Evolutionary conservation across 92 coral and sea anemone genomes (phyloP).

Genomic region (Parazoanthus darwini): DNA sequence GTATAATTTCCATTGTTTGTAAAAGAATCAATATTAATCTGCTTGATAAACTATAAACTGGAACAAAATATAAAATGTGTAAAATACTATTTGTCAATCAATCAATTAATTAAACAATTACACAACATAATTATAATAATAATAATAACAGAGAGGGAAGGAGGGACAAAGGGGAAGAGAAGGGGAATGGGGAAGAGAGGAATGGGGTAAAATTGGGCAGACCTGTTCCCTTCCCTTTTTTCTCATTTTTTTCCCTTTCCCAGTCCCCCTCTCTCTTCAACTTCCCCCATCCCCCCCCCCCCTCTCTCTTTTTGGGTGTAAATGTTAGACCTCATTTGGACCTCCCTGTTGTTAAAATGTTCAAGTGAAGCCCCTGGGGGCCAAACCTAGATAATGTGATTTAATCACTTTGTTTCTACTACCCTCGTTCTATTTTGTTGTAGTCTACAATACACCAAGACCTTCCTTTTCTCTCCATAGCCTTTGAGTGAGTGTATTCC

Average conservation of each 20-base stretch:
- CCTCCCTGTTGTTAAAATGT: conserved; percentile 26
- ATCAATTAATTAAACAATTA: conserved; percentile 2
- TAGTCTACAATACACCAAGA: conserved; percentile 28
- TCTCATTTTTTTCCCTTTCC: background rate
- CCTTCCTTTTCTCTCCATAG: conserved; percentile 39
- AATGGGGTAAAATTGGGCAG: background rate
- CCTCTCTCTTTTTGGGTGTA: conserved; percentile 5
- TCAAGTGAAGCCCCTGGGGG: conserved; percentile 27
- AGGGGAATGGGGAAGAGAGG: conserved; percentile 3
- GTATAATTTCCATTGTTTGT: background rate
- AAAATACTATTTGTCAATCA: conserved; percentile 23
- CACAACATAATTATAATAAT: background rate
- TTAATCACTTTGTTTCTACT: conserved; percentile 19
- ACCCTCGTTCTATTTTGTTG: conserved; percentile 17
- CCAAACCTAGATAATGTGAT: conserved; percentile 21
- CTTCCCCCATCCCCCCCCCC: background rate
- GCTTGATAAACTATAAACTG: conserved; percentile 14
- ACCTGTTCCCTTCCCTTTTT: conserved; percentile 17
- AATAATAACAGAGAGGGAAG: conserved; percentile 12
- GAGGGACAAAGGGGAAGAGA: conserved; percentile 9
- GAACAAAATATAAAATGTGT: conserved; percentile 22
- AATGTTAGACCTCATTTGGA: conserved; percentile 23
- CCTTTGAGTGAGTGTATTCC: conserved; percentile 30
- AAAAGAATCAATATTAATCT: conserved; percentile 6
- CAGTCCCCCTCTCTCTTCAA: background rate